These are phyloP conservation scores for Sycophaga agraensis DNA, from an alignment of 1,140 invertebrate species.

Conservation along the genomic window DNA sequence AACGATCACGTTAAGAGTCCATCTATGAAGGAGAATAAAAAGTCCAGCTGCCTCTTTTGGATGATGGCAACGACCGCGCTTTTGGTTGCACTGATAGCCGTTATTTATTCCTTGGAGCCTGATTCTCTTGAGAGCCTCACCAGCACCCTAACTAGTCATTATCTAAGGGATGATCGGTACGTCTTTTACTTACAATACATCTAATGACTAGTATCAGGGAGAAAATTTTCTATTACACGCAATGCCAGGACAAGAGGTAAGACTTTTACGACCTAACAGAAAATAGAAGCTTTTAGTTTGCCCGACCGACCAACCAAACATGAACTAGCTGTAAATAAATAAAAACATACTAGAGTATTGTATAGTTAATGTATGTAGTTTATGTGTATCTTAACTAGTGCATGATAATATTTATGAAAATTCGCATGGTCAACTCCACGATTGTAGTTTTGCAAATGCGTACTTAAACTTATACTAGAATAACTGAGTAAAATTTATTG, in stretches of 20 bases:
- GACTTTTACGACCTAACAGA: neutral
- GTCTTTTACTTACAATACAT: conserved; percentile 33
- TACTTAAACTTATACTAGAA: neutral
- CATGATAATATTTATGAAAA: conserved; percentile 20
- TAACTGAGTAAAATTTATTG: conserved; percentile 1
- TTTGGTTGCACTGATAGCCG: conserved; percentile 48
- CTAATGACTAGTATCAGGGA: neutral
- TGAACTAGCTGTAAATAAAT: conserved; percentile 4
- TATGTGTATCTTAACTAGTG: too few species aligned
- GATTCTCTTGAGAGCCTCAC: conserved; percentile 36
- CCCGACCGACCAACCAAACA: conserved; percentile 34
- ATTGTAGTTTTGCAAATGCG: neutral
- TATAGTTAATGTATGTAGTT: too few species aligned
- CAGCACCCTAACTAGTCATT: conserved; percentile 49
- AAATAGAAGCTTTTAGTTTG: conserved; percentile 53
- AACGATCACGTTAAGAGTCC: conserved; percentile 42
- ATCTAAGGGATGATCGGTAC: conserved; percentile 53
- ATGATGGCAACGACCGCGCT: conserved; percentile 45
- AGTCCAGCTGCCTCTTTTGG: conserved; percentile 46
- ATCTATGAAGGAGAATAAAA: conserved; percentile 44
- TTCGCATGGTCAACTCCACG: too few species aligned
- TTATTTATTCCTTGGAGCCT: conserved; percentile 53
- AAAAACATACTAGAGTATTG: neutral
- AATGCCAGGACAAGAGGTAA: neutral
- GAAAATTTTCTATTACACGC: neutral